A percentile compares a stretch with the other conserved stretches of the same genome.
Evolutionary conservation across 2,113 vertebrate genomes (phyloP).

Genomic region (Lagopus leucura): DNA sequence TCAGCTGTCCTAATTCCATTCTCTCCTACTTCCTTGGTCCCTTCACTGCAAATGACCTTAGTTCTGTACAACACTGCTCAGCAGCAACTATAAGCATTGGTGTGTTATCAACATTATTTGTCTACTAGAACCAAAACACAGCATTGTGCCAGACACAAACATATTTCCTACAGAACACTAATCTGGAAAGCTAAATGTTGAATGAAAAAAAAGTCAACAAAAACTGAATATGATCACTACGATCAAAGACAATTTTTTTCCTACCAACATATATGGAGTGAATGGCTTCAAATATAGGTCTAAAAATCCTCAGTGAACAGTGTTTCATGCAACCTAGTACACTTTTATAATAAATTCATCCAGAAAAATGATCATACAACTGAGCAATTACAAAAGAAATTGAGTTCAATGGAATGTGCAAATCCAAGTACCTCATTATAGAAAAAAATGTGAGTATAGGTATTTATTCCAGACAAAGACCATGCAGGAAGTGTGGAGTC

Average conservation of each 20-base stretch:
- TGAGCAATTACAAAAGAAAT: not conserved
- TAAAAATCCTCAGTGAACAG: not conserved
- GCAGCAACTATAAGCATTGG: too few relatives aligned
- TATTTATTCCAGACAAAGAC: not conserved
- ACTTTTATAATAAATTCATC: not conserved
- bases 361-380: not conserved
- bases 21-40: too few relatives aligned
- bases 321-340: not conserved
- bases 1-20: too few relatives aligned
- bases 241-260: not conserved
- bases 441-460: not conserved
- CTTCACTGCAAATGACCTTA: too few relatives aligned
- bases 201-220: not conserved
- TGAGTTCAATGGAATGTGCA: not conserved
- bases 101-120: too few relatives aligned
- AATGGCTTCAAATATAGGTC: not conserved
- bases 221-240: fast-evolving
- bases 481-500: not conserved
- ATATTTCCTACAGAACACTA: not conserved
- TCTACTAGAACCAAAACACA: too few relatives aligned
- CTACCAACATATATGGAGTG: not conserved
- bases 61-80: too few relatives aligned
- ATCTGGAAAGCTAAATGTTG: not conserved
- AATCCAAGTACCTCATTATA: not conserved
- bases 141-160: too few relatives aligned